Base-by-base conservation (phyloP, 1,140 invertebrate species). In the Coelopa frigida region DNA sequence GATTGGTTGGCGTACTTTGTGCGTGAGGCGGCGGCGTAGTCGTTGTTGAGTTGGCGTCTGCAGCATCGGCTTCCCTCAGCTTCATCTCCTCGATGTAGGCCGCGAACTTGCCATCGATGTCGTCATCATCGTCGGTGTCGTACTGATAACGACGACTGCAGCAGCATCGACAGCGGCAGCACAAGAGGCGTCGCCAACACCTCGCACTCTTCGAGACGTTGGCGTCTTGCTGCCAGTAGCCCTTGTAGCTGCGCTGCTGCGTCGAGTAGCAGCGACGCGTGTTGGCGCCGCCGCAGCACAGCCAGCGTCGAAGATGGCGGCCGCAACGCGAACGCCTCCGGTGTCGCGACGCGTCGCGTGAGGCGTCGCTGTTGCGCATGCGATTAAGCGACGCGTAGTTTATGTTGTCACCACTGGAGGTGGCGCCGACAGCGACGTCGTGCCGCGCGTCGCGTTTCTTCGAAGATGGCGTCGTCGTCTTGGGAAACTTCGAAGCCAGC, bases 61-160 rank as follows among this genome's bases (percentile, higher is more conserved):
- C 12, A 2, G 14, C 15, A 11, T 38, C 37, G n/a, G 24, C 24
- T 29, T 68, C 59, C 38, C 59, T 57, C 29, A 62, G 56, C 23
- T 67, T 55, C 50, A 70, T 58, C 45, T 72, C 67, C 41, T 61
- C 45, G 24, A 68, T 68, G 32, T 70, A 68, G 33, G 72, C 55
- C 4, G 63, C 67, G 48, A 71, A 68, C 51, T 68, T 71, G 43
- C 55, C 63, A 46, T 73, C 71, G 17, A 73, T 70, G 36, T 71
- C 71, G 31, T 72, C 67, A 36, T 70, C 64, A 32, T 63, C 63
- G 37, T 66, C 62, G 21, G 64, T 61, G 37, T 65, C 49, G n/a
- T 58, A 65, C 10, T 48, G 50, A 29, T 64, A 61, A 4, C 44
- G 23, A 5, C 53, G 41, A 35, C 51, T 40, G 23, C 50, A 52